Conservation (phyloP, 2,113 vertebrate genomes). For the Corynorhinus townsendii region DNA sequence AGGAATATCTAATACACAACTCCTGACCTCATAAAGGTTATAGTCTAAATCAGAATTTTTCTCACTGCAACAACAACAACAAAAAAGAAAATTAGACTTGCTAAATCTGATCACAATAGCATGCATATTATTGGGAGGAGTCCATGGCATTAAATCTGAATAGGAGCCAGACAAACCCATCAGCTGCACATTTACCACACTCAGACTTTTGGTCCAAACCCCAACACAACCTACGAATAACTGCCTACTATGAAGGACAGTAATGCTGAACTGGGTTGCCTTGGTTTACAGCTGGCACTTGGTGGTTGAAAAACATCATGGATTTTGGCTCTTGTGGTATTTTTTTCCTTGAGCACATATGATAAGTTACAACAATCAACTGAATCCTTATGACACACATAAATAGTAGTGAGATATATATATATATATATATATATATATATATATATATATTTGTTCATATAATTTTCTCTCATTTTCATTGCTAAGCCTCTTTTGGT, state of each 20-base stretch:
- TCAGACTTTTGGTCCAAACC: not conserved
- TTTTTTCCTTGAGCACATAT: slow-evolving; percentile 23
- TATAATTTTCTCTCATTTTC: slow-evolving; percentile 64
- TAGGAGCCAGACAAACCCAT: slow-evolving; percentile 7
- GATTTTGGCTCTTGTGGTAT: slow-evolving; percentile 66
- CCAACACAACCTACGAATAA: slow-evolving; percentile 10
- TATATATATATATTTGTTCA: slow-evolving; percentile 44
- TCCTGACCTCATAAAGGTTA: not conserved
- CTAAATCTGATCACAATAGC: not conserved
- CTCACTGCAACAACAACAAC: not conserved
- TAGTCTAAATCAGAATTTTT: not conserved
- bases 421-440: too few relatives aligned
- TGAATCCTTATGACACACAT: slow-evolving; percentile 54
- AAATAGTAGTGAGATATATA: slow-evolving; percentile 53
- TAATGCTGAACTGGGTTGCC: slow-evolving; percentile 60
- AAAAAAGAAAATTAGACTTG: not conserved
- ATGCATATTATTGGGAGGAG: not conserved
- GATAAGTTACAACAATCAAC: slow-evolving; percentile 62
- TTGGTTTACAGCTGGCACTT: slow-evolving; percentile 65
- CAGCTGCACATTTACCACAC: not conserved
- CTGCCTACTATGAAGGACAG: not conserved
- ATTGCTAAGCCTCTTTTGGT: slow-evolving; percentile 40
- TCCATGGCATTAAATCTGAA: not conserved
- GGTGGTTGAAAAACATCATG: slow-evolving; percentile 64
- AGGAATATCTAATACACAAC: not conserved